These are phyloP conservation scores for Apus apus DNA, from an alignment of 2,113 vertebrate species.

Conservation along the genomic window DNA sequence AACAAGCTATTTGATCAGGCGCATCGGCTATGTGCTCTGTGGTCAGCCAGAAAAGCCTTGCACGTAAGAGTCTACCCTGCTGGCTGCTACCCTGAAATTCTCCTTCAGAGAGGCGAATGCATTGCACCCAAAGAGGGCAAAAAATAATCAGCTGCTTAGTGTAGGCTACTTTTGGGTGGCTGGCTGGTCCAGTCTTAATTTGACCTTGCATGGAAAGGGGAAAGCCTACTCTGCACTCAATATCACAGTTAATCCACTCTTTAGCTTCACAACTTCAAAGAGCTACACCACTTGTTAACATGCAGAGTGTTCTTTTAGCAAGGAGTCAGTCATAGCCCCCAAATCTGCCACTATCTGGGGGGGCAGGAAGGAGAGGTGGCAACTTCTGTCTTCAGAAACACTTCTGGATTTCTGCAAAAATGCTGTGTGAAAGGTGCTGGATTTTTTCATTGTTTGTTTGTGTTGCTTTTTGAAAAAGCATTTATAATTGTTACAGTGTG, in stretches of 20 bases:
- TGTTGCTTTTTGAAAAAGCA: not conserved
- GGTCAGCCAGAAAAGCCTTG: constrained; percentile 64
- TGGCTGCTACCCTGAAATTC: constrained; percentile 63
- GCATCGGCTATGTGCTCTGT: constrained; percentile 51
- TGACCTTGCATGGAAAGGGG: constrained; percentile 72
- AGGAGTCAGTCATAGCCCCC: constrained; percentile 29
- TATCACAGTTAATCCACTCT: constrained; percentile 66
- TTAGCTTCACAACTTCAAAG: constrained; percentile 67
- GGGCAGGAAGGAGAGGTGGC: not conserved
- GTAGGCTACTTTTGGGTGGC: constrained; percentile 52
- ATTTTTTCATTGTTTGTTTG: not conserved
- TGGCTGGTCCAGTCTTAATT: constrained; percentile 65
- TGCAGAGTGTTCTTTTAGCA: constrained; percentile 30
- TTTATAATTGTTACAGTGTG: not conserved
- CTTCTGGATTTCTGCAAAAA: constrained; percentile 18
- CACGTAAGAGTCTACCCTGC: constrained; percentile 66
- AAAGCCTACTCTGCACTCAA: constrained; percentile 56
- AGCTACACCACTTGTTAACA: constrained; percentile 45
- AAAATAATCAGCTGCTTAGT: constrained; percentile 63
- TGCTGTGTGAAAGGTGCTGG: not conserved
- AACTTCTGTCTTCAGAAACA: not conserved
- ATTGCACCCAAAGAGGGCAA: constrained; percentile 35
- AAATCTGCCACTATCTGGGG: not conserved
- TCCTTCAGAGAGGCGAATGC: constrained; percentile 25
- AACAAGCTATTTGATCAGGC: constrained; percentile 85